These are phyloP conservation scores for Centropristis striata DNA, from an alignment of 2,113 vertebrate genomes.

Conservation along the genomic window DNA sequence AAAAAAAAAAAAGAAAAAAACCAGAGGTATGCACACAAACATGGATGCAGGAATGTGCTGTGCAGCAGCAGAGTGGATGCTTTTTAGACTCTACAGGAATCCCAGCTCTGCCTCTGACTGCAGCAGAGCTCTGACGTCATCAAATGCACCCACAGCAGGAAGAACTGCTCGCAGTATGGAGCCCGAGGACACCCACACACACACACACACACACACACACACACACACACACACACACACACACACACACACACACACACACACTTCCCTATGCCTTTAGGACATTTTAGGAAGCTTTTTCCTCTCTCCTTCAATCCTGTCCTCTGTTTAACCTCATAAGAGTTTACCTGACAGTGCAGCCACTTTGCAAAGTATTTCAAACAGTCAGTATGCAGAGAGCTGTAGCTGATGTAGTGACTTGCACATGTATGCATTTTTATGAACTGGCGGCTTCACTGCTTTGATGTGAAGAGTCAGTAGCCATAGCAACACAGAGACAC, in stretches of 20 bases:
- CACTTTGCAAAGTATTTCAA: conserved; percentile 19
- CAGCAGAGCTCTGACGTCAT: conserved; percentile 66
- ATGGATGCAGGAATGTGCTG: conserved; percentile 42
- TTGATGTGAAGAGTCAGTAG: conserved; percentile 59
- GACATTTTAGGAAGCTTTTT: conserved; percentile 40
- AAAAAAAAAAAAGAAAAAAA: neutral
- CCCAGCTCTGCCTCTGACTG: conserved; percentile 56
- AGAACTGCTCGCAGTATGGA: conserved; percentile 35
- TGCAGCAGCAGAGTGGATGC: conserved; percentile 46
- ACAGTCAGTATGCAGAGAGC: neutral
- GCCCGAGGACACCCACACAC: conserved; percentile 44
- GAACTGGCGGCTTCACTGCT: neutral
- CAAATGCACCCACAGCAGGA: conserved; percentile 68
- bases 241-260: conserved; percentile 9
- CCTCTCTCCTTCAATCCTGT: conserved; percentile 25
- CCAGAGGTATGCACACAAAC: neutral
- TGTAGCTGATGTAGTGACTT: conserved; percentile 1
- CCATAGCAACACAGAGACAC: conserved; percentile 67
- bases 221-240: conserved; percentile 18
- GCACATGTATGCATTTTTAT: conserved; percentile 10
- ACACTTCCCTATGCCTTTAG: conserved; percentile 13
- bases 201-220: conserved; percentile 11
- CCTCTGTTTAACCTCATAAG: conserved; percentile 31
- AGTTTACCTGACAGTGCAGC: conserved; percentile 26
- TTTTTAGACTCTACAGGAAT: conserved; percentile 58